Conservation (phyloP, 2,113 vertebrate genomes). For the Atlantisia rogersi region DNA sequence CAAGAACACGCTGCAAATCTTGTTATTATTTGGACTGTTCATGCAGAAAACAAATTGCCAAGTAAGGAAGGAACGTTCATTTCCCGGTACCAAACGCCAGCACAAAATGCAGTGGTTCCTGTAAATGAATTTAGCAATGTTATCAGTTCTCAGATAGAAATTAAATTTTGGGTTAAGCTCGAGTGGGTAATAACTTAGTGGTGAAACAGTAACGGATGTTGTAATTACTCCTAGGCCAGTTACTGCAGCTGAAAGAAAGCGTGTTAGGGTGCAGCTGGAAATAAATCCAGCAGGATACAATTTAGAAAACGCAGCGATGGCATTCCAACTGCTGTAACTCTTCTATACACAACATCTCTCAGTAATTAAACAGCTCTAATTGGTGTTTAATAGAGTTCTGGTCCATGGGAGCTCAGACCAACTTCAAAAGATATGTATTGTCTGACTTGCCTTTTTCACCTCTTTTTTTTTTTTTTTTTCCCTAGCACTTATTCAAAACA, state of each 20-base stretch:
- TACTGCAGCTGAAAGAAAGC: background rate
- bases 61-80: background rate
- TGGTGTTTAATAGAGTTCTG: background rate
- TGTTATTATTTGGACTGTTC: constrained; percentile 19
- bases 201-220: background rate
- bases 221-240: background rate
- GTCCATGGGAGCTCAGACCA: background rate
- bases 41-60: constrained; percentile 35
- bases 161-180: background rate
- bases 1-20: background rate
- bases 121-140: background rate
- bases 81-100: background rate
- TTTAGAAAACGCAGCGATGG: background rate
- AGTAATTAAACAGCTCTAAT: background rate
- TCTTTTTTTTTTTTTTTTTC: background rate
- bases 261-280: background rate
- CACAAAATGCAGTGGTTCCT: background rate
- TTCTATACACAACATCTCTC: background rate
- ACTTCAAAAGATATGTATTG: background rate
- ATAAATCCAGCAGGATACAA: background rate
- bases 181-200: background rate
- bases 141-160: constrained; percentile 20
- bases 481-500: background rate
- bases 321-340: background rate
- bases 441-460: background rate